These are phyloP conservation scores for Myrmophylax atrothorax DNA, from an alignment of 2,113 vertebrate genomes.

Conservation along the genomic window DNA sequence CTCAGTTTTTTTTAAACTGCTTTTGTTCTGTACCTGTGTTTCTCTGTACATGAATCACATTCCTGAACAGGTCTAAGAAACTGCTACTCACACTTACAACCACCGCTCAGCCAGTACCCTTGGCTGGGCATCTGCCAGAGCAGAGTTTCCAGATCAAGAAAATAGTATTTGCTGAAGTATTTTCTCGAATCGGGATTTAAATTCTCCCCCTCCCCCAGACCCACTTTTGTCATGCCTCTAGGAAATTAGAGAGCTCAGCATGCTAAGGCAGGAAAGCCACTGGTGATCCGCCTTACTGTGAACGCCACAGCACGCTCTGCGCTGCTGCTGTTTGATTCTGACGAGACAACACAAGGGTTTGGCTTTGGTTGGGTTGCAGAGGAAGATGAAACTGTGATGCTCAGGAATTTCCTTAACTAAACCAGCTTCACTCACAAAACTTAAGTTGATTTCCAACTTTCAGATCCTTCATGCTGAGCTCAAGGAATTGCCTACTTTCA, in stretches of 20 bases:
- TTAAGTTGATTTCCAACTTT: background rate
- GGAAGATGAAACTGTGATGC: background rate
- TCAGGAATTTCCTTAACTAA: background rate
- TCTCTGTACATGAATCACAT: background rate
- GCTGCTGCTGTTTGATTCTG: background rate
- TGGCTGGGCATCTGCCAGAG: background rate
- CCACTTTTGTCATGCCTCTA: background rate
- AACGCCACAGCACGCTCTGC: background rate
- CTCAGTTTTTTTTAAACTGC: background rate
- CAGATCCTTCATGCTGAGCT: background rate
- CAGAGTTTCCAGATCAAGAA: background rate
- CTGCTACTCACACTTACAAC: background rate
- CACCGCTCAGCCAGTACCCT: background rate
- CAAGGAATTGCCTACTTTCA: background rate
- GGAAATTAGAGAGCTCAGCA: background rate
- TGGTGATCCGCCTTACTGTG: background rate
- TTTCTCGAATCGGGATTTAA: background rate
- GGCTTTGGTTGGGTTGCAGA: background rate
- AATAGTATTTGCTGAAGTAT: background rate
- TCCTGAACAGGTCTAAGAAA: background rate
- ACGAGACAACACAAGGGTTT: accelerated
- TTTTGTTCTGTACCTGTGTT: background rate
- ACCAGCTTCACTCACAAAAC: background rate
- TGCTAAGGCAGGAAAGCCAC: background rate
- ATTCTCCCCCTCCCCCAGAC: background rate